Percentiles rank a stretch among this genome's conserved stretches.
phyloP scores from a whole-genome alignment of 2,888 invertebrate genomes.

The Galerucella nymphaeae region DNA sequence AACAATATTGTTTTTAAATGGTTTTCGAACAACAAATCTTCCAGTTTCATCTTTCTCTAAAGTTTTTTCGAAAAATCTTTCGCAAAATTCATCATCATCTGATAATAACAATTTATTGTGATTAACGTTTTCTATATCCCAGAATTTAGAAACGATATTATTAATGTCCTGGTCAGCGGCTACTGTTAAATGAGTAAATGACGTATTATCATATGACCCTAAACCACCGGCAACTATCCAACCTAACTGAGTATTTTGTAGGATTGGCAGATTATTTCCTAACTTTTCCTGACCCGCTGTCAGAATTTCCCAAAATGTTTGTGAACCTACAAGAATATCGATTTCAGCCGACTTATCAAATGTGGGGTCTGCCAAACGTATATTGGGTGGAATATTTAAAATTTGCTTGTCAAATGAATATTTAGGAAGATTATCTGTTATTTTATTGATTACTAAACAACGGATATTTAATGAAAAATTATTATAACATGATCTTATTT shows the following conservation, averaged over 20 bases:
- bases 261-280: not conserved
- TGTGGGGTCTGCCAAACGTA: not conserved
- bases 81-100: conserved; percentile 6
- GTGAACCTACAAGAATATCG: conserved; percentile 1
- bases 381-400: no score
- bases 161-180: not conserved
- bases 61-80: no score
- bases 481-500: no score
- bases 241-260: no score
- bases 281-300: not conserved
- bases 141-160: not conserved
- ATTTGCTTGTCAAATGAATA: not conserved
- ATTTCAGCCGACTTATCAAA: not conserved
- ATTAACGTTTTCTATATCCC: not conserved
- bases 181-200: no score
- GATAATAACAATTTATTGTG: conserved; percentile 2
- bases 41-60: conserved; percentile 22
- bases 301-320: not conserved
- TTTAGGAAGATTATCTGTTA: not conserved
- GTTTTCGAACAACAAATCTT: conserved; percentile 35
- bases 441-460: not conserved
- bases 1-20: conserved; percentile 22
- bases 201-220: no score
- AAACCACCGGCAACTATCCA: no score
- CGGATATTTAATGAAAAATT: not conserved